Percentiles rank a stretch among this genome's conserved stretches.
Evolutionary conservation across 2,797 vertebrate species (phyloP).

Genomic region (Eutrigla gurnardus): DNA sequence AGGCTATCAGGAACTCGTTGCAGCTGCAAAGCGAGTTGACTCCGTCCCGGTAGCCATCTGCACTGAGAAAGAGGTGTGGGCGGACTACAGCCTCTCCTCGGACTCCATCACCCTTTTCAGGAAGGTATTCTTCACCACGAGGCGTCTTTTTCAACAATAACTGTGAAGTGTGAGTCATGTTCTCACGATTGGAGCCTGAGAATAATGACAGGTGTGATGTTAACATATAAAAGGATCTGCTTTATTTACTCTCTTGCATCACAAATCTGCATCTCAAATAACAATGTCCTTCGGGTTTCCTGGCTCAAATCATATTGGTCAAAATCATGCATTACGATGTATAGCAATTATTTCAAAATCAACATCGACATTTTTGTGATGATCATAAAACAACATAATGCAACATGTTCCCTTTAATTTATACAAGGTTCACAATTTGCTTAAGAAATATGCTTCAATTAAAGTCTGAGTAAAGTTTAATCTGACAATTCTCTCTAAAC

Average conservation of each 20-base stretch:
- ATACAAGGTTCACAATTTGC: no score
- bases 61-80: conserved; percentile 82
- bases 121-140: conserved; percentile 78
- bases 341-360: no score
- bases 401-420: no score
- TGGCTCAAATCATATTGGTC: no score
- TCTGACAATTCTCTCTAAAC: no score
- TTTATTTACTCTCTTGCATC: background rate
- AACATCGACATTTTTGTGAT: background rate
- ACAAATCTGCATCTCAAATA: background rate
- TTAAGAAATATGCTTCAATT: no score
- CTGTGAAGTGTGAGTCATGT: background rate
- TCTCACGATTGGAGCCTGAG: background rate
- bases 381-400: background rate
- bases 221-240: no score
- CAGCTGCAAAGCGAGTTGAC: conserved; percentile 71
- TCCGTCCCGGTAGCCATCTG: conserved; percentile 87
- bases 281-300: no score
- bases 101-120: conserved; percentile 89
- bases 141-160: background rate
- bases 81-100: conserved; percentile 80
- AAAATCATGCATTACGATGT: no score
- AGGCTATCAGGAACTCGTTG: conserved; percentile 79
- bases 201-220: background rate
- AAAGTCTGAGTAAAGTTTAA: no score